A percentile compares a stretch with the other conserved stretches of the same genome.
Conservation (phyloP, 2,113 vertebrate genomes). For the Protomyctophum bolini region DNA sequence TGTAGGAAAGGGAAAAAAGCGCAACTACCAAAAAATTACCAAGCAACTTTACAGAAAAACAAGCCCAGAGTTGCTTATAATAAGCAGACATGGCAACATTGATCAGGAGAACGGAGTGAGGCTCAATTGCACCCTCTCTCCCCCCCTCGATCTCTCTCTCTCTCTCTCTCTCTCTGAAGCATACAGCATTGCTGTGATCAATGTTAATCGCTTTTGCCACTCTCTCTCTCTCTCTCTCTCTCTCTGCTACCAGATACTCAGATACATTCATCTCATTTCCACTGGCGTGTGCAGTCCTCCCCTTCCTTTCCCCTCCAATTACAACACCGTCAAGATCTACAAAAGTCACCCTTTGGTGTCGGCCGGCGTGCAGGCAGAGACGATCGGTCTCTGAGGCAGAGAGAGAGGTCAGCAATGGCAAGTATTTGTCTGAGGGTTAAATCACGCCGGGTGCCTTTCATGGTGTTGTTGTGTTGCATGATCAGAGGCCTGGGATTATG, state of each 20-base stretch:
- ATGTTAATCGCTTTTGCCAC: slow-evolving; percentile 74
- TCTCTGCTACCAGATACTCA: slow-evolving; percentile 65
- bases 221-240: slow-evolving; percentile 18
- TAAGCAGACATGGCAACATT: too few species aligned
- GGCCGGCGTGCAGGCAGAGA: slow-evolving; percentile 33
- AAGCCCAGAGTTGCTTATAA: too few species aligned
- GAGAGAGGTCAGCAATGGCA: slow-evolving; percentile 62
- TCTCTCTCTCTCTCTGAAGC: slow-evolving; percentile 46
- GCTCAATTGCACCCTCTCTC: slow-evolving; percentile 55
- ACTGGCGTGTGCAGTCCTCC: slow-evolving; percentile 53
- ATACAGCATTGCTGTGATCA: slow-evolving; percentile 71
- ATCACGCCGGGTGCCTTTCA: slow-evolving; percentile 72
- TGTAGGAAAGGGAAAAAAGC: too few species aligned
- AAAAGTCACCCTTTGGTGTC: slow-evolving; percentile 62
- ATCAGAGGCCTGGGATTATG: slow-evolving; percentile 80
- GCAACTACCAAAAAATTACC: too few species aligned
- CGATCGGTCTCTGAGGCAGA: slow-evolving; percentile 51
- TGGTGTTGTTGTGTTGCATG: slow-evolving; percentile 74
- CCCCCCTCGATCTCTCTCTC: slow-evolving; percentile 3
- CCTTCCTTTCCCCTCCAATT: slow-evolving; percentile 67
- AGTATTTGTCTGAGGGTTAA: slow-evolving; percentile 76
- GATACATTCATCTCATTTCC: slow-evolving; percentile 71
- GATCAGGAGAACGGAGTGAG: slow-evolving; percentile 54
- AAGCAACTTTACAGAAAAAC: too few species aligned
- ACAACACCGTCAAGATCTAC: slow-evolving; percentile 64